A percentile compares a stretch with the other conserved stretches of the same genome.
These are phyloP conservation scores for Acropora tenuis DNA, from an alignment of 64 coral and sea anemone genomes.

Conservation along the genomic window DNA sequence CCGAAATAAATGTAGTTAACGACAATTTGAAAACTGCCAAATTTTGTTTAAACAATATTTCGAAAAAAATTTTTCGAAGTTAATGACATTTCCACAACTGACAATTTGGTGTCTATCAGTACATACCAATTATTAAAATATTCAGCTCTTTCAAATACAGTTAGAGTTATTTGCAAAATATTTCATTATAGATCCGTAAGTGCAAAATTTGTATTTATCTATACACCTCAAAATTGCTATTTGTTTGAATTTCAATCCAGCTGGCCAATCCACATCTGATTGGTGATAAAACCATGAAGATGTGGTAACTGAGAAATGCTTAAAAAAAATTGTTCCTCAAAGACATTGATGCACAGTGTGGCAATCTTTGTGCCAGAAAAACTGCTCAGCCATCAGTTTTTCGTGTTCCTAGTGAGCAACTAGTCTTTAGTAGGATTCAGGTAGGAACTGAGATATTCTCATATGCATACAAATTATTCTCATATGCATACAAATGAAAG, in stretches of 20 bases:
- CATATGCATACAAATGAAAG: neutral
- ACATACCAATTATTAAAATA: too few relatives aligned
- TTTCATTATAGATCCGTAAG: too few relatives aligned
- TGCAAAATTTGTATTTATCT: too few relatives aligned
- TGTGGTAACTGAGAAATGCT: neutral
- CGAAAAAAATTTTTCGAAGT: too few relatives aligned
- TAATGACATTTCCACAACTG: too few relatives aligned
- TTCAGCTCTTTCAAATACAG: too few relatives aligned
- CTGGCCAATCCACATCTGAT: neutral
- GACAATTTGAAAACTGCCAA: too few relatives aligned
- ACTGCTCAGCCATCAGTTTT: neutral
- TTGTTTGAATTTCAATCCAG: neutral
- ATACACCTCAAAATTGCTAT: neutral
- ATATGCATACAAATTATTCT: neutral
- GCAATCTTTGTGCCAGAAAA: neutral
- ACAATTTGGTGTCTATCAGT: too few relatives aligned
- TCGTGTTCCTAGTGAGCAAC: neutral
- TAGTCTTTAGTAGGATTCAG: neutral
- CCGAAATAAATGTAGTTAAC: too few relatives aligned
- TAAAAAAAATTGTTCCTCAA: neutral
- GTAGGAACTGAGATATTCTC: neutral
- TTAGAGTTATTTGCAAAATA: too few relatives aligned
- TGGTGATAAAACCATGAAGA: neutral
- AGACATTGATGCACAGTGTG: neutral
- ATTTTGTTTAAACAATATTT: too few relatives aligned